Base-by-base conservation (phyloP, 2,113 vertebrate species). In the Atherinomorus stipes region DNA sequence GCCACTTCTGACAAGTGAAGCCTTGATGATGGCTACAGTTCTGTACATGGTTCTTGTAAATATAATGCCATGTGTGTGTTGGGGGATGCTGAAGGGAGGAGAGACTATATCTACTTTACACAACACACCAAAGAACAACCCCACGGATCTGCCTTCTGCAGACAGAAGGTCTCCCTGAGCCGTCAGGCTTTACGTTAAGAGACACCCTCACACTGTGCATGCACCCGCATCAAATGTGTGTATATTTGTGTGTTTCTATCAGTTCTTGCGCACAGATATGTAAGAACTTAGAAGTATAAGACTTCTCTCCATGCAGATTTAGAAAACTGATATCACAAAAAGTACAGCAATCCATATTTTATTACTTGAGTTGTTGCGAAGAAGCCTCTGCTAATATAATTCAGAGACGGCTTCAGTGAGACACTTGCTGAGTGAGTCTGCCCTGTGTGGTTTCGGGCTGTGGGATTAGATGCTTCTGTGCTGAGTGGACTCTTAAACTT, bases 251-350 rank as follows among this genome's bases (percentile, higher is more conserved):
- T 31, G 28, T 31, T 3, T 44, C 16, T 15, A 13, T 44, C 19
- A 42, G 34, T 40, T 68, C 40, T 31, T 21, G 4, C 44, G 9
- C 52, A 13, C 37, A 45, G 58, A 16, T 50, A n/a, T 10, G 11
- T 38, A 42, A n/a, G 21, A 47, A 50, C 71, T 65, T 45, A 21
- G 63, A 81, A 85, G 73, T 64, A 86, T 83, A 85, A 74, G 81
- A 86, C 84, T 90, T 53, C 79, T 86, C 78, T 13, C 53, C 84
- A 83, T 88, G 88, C 84, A 85, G 71, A 52, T 72, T 54, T 81
- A 64, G 34, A 83, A 83, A 71, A 78, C 18, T 18, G 0, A 76
- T 58, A 56, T 61, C 40, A 49, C 52, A 81, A 63, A 80, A 89
- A 74, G 63, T 69, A 59, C 4, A 60, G 26, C 51, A 44, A 72